Evolutionary conservation across 2,888 invertebrate species (phyloP).

Genomic region (Drosophila antonietae): DNA sequence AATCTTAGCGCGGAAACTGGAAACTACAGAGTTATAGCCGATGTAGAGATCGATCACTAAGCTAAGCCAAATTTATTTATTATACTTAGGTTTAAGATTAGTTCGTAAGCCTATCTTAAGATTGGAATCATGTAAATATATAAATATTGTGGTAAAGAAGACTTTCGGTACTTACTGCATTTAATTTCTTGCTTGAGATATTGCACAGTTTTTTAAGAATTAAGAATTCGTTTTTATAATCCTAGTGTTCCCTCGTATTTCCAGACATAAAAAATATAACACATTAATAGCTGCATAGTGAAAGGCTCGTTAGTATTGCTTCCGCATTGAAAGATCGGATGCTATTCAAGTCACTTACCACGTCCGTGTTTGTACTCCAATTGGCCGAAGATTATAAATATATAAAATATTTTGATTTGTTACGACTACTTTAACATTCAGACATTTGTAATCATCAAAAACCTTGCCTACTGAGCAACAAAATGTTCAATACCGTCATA

Average conservation of each 20-base stretch:
- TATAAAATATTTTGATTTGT: constrained; percentile 50
- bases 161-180: constrained; percentile 35
- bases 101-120: constrained; percentile 13
- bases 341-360: constrained; percentile 51
- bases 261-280: constrained; percentile 54
- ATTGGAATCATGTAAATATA: constrained; percentile 44
- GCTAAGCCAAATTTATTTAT: constrained; percentile 54
- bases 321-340: neutral
- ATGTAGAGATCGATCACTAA: constrained; percentile 14
- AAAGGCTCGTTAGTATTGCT: neutral
- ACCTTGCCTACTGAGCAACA: constrained; percentile 36
- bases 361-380: constrained; percentile 30
- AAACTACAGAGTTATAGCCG: constrained; percentile 90
- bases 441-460: constrained; percentile 44
- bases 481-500: neutral
- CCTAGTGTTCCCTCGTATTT: constrained; percentile 23
- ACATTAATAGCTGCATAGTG: constrained; percentile 23
- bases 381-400: constrained; percentile 55
- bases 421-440: constrained; percentile 28
- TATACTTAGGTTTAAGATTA: constrained; percentile 33
- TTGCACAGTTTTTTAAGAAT: neutral
- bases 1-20: constrained; percentile 89
- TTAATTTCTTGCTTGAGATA: constrained; percentile 15
- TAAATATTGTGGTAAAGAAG: constrained; percentile 26
- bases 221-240: constrained; percentile 14